Evolutionary conservation across 2,888 invertebrate genomes (phyloP), one percentile per base, ranked within the genome.

Genomic region (Pherbina coryleti): DNA sequence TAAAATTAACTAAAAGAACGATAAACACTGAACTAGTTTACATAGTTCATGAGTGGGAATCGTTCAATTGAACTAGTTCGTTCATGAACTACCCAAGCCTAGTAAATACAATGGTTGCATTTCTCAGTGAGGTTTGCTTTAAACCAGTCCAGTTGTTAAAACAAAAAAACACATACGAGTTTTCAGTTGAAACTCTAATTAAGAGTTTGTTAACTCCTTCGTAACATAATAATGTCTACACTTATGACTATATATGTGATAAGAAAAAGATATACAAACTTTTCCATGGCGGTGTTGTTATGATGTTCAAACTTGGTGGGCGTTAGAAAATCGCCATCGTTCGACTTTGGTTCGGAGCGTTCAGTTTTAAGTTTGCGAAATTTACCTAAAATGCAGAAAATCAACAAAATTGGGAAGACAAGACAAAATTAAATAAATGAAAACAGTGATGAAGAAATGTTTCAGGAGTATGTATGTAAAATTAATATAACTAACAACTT

Each of bases 231-330:
- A n/a, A n/a, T n/a, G n/a, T n/a, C n/a, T n/a, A n/a, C n/a, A n/a
- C n/a, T n/a, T n/a, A n/a, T n/a, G n/a, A n/a, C n/a, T n/a, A n/a
- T 44, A 11, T 11, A 2, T 19, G 19, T 55, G 2, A 28, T 19
- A 34, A 64, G 57, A 51, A 71, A 76, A 79, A 75, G 28, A 44
- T 78, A 83, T 85, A 86, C 88, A 84, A 86, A 91, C 84, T 90
- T 89, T 89, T 93, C 93, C 93, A 97, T 92, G 85, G 92, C 91
- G n/a, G 87, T 86, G 88, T 93, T 96, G 90, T 96, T 92, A 90
- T 97, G 97, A 89, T 97, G 96, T 81, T 91, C 90, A 90, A 95
- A 96, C 84, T 92, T 91, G 14, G 91, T 92, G 84, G 92, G 88
- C 55, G 88, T 87, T 34, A 90, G 79, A 82, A 91, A 91, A 71